phyloP scores from a whole-genome alignment of 37 sponge, comb jelly and placozoan genomes.

The Ianthella basta region DNA sequence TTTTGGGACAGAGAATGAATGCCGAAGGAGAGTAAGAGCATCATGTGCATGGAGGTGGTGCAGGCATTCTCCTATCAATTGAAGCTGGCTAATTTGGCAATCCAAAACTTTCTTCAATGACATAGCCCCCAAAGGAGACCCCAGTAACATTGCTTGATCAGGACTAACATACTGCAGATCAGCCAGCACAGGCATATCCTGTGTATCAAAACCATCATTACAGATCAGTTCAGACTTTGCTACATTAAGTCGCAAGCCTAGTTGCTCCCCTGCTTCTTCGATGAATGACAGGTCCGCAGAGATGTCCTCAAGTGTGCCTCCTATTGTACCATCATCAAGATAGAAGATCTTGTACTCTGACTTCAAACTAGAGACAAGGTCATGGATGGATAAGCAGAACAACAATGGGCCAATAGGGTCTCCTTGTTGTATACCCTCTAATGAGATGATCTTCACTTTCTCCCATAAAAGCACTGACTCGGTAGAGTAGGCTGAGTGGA shows the following conservation, averaged over 20 bases:
- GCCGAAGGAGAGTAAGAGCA: slow-evolving; percentile 35
- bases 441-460: neutral
- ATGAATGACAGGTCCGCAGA: slow-evolving; percentile 13
- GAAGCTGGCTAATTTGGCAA: neutral
- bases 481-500: neutral
- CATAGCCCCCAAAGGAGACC: slow-evolving; percentile 23
- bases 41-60: slow-evolving; percentile 34
- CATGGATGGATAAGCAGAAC: slow-evolving; percentile 9
- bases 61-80: slow-evolving; percentile 22
- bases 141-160: slow-evolving; percentile 23
- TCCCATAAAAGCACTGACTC: neutral
- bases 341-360: slow-evolving; percentile 42
- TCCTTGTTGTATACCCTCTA: neutral
- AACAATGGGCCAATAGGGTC: slow-evolving; percentile 1
- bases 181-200: slow-evolving; percentile 15
- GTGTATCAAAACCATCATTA: neutral
- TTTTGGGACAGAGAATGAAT: slow-evolving; percentile 52
- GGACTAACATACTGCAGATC: neutral
- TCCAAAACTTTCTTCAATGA: neutral
- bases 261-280: slow-evolving; percentile 3
- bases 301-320: slow-evolving; percentile 34
- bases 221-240: slow-evolving; percentile 42
- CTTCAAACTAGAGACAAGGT: slow-evolving; percentile 11
- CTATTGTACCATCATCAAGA: slow-evolving; percentile 38
- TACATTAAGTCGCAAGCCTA: slow-evolving; percentile 36